phyloP scores from a whole-genome alignment of 2,888 invertebrate genomes.

The Drosophila mettleri region DNA sequence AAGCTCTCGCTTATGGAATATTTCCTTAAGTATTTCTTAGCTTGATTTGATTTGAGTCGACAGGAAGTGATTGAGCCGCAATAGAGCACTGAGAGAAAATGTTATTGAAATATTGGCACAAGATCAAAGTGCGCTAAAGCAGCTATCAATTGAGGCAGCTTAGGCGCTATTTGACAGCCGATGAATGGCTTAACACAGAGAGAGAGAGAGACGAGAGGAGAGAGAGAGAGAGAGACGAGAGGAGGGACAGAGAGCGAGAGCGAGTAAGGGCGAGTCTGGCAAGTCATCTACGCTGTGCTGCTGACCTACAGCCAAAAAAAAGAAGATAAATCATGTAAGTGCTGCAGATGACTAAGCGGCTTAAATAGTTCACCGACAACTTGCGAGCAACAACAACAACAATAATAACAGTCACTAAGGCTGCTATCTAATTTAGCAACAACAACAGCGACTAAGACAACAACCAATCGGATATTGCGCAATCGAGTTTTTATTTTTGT shows the following conservation, averaged over 20 bases:
- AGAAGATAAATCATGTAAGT: conserved; percentile 25
- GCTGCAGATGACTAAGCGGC: conserved; percentile 47
- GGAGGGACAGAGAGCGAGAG: neutral
- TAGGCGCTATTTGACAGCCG: neutral
- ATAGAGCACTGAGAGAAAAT: no score
- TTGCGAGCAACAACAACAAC: conserved; percentile 13
- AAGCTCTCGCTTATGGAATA: no score
- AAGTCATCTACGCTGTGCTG: conserved; percentile 43
- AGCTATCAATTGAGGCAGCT: conserved; percentile 7
- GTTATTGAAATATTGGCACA: neutral
- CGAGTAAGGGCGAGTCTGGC: conserved; percentile 4
- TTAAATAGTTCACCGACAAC: conserved; percentile 34
- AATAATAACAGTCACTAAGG: conserved; percentile 12
- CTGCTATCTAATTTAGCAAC: conserved; percentile 13
- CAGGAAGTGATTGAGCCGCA: no score
- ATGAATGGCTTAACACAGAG: conserved; percentile 14
- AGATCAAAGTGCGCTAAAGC: conserved; percentile 5
- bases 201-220: neutral
- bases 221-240: neutral
- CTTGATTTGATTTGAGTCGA: neutral
- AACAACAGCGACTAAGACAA: conserved; percentile 12
- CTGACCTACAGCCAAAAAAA: conserved; percentile 50
- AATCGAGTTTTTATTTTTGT: conserved; percentile 39
- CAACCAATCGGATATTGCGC: conserved; percentile 72
- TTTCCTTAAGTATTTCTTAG: neutral